Evolutionary conservation across 2,888 invertebrate species (phyloP), one percentile per base, ranked within the genome.

Genomic region (Merodon equestris): DNA sequence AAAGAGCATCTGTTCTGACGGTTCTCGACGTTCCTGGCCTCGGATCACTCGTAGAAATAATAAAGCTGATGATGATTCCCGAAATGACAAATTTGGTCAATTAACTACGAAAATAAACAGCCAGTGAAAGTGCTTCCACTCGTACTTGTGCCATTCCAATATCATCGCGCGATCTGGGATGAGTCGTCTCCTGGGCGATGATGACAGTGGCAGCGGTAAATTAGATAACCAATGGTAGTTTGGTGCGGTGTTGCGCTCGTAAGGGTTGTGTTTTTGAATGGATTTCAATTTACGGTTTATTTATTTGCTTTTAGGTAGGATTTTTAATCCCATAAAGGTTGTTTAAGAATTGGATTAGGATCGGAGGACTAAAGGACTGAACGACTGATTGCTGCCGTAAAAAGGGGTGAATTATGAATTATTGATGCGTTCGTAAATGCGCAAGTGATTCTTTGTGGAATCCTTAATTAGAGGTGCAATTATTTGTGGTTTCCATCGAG

Each of bases 1-100:
- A 67, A 77, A 40, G 61, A 79, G 74, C 79, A 79, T 79, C 79
- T 79, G 79, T 74, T n/a, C n/a, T 79, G 74, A 70, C 56, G 74
- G 36, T 56, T 36, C 53, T 27, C 27, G 7, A 27, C 27, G 7
- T 56, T 14, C 51, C 40, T 40, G 7, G 71, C 40, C 54, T 42
- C 56, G 51, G 36, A 40, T 57, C 44, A 36, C 44, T 63, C 53
- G 53, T 79, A 67, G 74, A 79, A 70, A 79, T 79, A 79, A 79
- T 79, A 79, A 79, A 74, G 79, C 79, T 68, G 79, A 74, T 74
- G 79, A 74, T 74, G 79, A 79, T 74, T 68, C 60, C 64, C 58
- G 50, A 79, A 74, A 79, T 79, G 79, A 79, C 79, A 79, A 79
- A 79, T 79, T 79, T 79, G 79, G 79, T 79, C 79, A 79, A 79